Evolutionary conservation across 1,140 invertebrate species (phyloP).

Genomic region (Andricus grossulariae): DNA sequence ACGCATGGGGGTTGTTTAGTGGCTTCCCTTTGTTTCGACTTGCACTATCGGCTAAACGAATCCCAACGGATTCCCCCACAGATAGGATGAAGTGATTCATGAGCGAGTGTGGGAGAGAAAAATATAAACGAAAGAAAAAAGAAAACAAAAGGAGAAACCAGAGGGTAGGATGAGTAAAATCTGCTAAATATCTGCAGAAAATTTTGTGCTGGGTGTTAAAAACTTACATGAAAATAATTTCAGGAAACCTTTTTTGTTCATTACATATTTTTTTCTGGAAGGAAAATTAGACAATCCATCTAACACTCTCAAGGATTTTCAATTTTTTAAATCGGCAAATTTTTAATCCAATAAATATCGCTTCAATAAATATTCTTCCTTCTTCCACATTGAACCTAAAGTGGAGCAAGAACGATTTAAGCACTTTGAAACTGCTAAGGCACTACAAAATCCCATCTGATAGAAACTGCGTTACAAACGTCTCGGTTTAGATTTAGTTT

Average conservation of each 20-base stretch:
- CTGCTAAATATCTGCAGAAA: not conserved
- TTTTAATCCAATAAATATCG: too few species aligned
- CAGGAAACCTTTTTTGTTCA: too few species aligned
- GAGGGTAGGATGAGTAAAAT: not conserved
- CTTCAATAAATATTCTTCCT: too few species aligned
- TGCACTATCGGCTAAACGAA: constrained; percentile 43
- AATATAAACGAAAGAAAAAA: not conserved
- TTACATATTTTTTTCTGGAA: too few species aligned
- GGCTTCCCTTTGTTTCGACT: constrained; percentile 39
- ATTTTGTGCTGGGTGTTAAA: not conserved
- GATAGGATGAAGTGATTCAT: constrained; percentile 52
- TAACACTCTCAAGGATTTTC: too few species aligned
- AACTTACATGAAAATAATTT: too few species aligned
- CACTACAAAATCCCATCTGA: not conserved
- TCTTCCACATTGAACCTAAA: too few species aligned
- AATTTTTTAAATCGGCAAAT: too few species aligned
- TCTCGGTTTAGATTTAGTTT: constrained; percentile 19
- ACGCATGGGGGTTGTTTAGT: constrained; percentile 25
- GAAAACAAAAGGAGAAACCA: too few species aligned
- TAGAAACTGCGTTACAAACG: not conserved
- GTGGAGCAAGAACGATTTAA: too few species aligned
- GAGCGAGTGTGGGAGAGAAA: not conserved
- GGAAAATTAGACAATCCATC: too few species aligned
- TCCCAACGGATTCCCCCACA: constrained; percentile 45
- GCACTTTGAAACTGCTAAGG: not conserved